A percentile compares a stretch with the other conserved stretches of the same genome.
phyloP scores from a whole-genome alignment of 2,797 vertebrate species.

The Gobionotothen gibberifrons region DNA sequence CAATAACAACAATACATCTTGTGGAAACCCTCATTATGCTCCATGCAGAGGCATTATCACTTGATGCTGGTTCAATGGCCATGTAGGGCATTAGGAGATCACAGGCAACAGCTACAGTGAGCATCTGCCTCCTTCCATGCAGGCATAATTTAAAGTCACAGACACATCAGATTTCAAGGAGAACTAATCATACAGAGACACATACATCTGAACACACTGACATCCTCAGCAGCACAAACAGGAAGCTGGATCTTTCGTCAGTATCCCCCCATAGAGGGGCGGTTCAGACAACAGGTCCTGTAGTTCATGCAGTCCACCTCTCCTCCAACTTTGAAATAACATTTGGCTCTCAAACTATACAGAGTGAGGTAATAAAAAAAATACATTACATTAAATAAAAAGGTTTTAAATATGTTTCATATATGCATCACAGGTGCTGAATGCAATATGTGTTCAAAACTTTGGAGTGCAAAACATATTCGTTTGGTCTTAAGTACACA shows the following conservation, averaged over 20 bases:
- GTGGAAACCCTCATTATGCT: constrained; percentile 71
- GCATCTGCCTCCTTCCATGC: constrained; percentile 75
- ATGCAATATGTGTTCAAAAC: constrained; percentile 41
- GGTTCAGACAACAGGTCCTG: constrained; percentile 27
- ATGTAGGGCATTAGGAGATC: constrained; percentile 76
- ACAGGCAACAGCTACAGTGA: constrained; percentile 56
- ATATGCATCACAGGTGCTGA: constrained; percentile 49
- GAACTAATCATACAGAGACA: constrained; percentile 32
- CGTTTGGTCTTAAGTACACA: constrained; percentile 37
- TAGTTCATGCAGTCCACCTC: constrained; percentile 38
- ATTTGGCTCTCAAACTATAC: constrained; percentile 46
- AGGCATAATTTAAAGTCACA: constrained; percentile 43
- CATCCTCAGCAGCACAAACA: constrained; percentile 61
- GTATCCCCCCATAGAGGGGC: constrained; percentile 24
- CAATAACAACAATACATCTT: constrained; percentile 61
- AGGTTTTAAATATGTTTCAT: constrained; percentile 71
- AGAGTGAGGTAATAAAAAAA: constrained; percentile 75
- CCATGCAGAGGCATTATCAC: constrained; percentile 57
- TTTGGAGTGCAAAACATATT: constrained; percentile 70
- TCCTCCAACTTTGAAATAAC: constrained; percentile 48
- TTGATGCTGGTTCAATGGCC: constrained; percentile 79
- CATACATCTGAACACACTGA: constrained; percentile 52
- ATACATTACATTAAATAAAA: constrained; percentile 69
- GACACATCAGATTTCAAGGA: constrained; percentile 31
- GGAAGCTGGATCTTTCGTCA: constrained; percentile 63